Evolutionary conservation across 2,113 vertebrate species (phyloP).

Genomic region (Natator depressus): DNA sequence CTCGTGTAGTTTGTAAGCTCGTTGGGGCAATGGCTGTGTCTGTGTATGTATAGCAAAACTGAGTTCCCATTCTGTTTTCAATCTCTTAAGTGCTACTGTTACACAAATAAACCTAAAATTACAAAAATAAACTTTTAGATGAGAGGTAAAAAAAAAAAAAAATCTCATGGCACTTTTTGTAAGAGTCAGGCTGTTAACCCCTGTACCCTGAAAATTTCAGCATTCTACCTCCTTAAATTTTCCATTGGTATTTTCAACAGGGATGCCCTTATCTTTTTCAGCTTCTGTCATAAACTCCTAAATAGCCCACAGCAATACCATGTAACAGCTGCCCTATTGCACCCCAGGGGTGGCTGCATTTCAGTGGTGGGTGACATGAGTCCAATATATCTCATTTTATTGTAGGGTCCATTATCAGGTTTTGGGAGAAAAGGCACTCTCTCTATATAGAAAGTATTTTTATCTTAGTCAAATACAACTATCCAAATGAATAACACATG

Average conservation of each 20-base stretch:
- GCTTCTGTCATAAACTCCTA: neutral
- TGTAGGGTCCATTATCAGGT: neutral
- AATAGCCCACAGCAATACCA: neutral
- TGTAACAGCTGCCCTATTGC: neutral
- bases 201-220: fast-evolving
- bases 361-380: neutral
- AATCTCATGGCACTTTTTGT: fast-evolving
- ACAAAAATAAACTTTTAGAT: neutral
- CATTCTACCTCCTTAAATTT: neutral
- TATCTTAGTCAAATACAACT: neutral
- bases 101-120: neutral
- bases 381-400: neutral
- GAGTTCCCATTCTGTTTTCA: neutral
- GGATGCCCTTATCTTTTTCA: neutral
- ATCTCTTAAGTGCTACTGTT: neutral
- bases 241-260: fast-evolving
- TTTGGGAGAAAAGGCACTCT: neutral
- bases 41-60: neutral
- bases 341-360: neutral
- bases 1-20: neutral
- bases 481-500: neutral
- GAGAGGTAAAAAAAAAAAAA: neutral
- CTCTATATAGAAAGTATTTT: neutral
- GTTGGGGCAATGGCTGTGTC: neutral
- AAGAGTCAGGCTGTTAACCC: neutral